phyloP scores from a whole-genome alignment of 2,797 vertebrate genomes.

The Falco biarmicus region DNA sequence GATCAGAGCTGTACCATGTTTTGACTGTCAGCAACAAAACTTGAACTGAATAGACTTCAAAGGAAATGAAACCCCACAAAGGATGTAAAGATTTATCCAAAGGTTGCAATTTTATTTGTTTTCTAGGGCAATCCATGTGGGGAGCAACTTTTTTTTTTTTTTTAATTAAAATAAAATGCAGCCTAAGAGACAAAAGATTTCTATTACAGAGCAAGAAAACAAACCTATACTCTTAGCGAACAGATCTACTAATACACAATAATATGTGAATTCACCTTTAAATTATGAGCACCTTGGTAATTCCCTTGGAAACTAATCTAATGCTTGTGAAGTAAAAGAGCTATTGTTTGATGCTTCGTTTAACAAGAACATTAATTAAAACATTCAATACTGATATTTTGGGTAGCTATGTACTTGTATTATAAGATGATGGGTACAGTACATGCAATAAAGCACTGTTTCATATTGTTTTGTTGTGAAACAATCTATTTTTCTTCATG shows the following conservation, averaged over 20 bases:
- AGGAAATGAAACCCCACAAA: neutral
- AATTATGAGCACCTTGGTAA: constrained; percentile 34
- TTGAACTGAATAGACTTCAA: constrained; percentile 38
- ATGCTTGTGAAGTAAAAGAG: constrained; percentile 36
- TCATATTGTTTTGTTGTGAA: neutral
- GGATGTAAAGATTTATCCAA: neutral
- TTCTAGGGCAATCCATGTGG: neutral
- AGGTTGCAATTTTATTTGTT: constrained; percentile 26
- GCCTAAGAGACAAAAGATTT: constrained; percentile 18
- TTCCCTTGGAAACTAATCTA: constrained; percentile 66
- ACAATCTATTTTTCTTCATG: neutral
- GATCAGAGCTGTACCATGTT: constrained; percentile 3
- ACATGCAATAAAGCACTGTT: neutral
- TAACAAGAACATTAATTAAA: constrained; percentile 51
- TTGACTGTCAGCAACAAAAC: constrained; percentile 19
- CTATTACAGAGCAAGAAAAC: neutral
- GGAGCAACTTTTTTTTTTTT: neutral
- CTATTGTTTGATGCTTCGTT: constrained; percentile 40
- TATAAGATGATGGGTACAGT: neutral
- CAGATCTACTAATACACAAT: neutral
- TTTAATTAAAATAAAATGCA: neutral
- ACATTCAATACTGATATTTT: neutral
- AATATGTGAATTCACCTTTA: constrained; percentile 64
- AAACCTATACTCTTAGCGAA: neutral
- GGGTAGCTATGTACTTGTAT: neutral